Base-by-base conservation (phyloP, 2,888 invertebrate genomes). In the Lithosia quadra region DNA sequence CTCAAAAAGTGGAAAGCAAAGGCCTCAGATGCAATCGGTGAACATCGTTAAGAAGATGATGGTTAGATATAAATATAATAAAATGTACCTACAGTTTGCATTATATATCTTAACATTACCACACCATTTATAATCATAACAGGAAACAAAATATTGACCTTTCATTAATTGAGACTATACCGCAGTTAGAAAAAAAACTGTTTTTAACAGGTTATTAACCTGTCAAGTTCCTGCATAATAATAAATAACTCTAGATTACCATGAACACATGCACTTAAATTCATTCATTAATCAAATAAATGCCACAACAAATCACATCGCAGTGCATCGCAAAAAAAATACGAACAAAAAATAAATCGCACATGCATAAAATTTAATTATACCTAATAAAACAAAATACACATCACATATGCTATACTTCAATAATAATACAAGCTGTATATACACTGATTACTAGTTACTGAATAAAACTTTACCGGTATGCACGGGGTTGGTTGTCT, bases 401-500 rank as follows among this genome's bases (percentile, higher is more conserved):
- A 15, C 7, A 13, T 0, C n/a, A 34, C 13, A 11, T 28, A 21
- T 9, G 11, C 13, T n/a, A 4, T 33, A 28, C 24, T 62, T 5
- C 5, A 15, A 21, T 49, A 34, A 55, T 22, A 67, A 61, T 71
- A 68, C 63, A 68, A 65, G 72, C 59, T 65, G 64, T 69, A 63
- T 21, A 22, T 15, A 39, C 2, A 10, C 36, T 18, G 21, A 22
- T 71, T 65, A 39, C 77, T 72, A 77, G 74, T 71, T 77, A 61
- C 67, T 71, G 70, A 78, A 86, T 74, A 74, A 79, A 86, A 84
- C 77, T 82, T 83, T 83, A 83, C 82, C 87, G 69, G 65, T 34
- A 43, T 22, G 69, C 72, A 77, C 70, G 67, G 61, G 68, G 75
- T 56, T 60, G 59, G 77, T 75, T 62, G 28, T n/a, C 55, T 11